These are phyloP conservation scores for Illadopsis cleaveri DNA, from an alignment of 2,113 vertebrate species.

Conservation along the genomic window DNA sequence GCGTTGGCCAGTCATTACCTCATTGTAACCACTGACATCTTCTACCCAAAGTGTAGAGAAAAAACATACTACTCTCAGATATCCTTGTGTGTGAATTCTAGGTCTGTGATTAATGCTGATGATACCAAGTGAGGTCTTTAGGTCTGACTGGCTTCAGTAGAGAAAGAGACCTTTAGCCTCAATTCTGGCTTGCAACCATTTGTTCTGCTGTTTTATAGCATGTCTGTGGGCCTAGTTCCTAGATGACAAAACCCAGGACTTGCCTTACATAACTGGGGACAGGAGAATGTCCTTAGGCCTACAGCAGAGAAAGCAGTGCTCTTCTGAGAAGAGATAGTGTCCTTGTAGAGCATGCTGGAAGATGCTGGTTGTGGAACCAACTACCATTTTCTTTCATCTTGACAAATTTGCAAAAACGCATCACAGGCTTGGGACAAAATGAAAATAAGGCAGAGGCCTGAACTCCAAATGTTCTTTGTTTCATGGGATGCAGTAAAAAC, in stretches of 20 bases:
- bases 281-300: neutral
- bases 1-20: neutral
- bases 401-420: neutral
- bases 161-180: neutral
- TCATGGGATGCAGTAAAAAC: neutral
- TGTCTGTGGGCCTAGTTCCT: neutral
- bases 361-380: neutral
- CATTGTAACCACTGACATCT: constrained; percentile 3
- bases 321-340: neutral
- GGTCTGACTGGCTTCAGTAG: neutral
- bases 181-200: neutral
- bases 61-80: neutral
- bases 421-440: neutral
- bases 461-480: constrained; percentile 29
- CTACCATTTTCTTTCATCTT: neutral
- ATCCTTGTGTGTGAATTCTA: neutral
- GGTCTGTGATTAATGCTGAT: neutral
- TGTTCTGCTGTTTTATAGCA: neutral
- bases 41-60: neutral
- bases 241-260: neutral
- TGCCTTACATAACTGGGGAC: neutral
- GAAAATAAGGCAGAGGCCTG: constrained; percentile 3
- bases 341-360: neutral
- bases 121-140: neutral
- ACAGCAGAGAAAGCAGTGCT: neutral